Conservation (phyloP, 1,140 invertebrate species). For the Tetragnatha versicolor region DNA sequence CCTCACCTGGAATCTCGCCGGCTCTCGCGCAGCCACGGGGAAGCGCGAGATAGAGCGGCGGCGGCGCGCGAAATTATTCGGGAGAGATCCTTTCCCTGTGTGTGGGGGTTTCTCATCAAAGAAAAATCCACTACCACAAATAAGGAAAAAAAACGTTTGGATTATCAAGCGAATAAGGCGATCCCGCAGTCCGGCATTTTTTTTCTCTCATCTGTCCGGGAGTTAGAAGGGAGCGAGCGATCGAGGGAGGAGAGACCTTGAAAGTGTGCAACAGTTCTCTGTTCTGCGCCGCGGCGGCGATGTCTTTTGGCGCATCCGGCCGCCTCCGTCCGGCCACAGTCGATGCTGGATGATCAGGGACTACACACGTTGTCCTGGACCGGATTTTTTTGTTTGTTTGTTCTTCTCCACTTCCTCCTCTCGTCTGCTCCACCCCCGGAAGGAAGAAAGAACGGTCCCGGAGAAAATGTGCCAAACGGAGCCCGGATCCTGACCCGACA, state of each 20-base stretch:
- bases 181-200: too few species aligned
- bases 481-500: background rate
- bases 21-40: background rate
- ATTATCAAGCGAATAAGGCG: too few species aligned
- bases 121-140: too few species aligned
- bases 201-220: too few species aligned
- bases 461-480: background rate
- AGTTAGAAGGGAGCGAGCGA: background rate
- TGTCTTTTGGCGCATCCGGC: background rate
- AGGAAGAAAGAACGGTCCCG: too few species aligned
- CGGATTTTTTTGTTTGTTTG: background rate
- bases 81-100: background rate
- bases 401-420: too few species aligned
- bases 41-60: background rate
- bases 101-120: too few species aligned
- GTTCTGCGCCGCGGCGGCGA: background rate
- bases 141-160: too few species aligned
- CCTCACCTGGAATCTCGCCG: background rate
- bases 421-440: too few species aligned
- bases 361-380: background rate
- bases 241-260: conserved; percentile 1
- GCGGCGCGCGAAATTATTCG: background rate
- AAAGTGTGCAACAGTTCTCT: conserved; percentile 38
- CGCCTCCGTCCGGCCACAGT: background rate
- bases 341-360: conserved; percentile 12